Evolutionary conservation across 92 coral and sea anemone genomes (phyloP).

Genomic region (Parazoanthus atlanticus): DNA sequence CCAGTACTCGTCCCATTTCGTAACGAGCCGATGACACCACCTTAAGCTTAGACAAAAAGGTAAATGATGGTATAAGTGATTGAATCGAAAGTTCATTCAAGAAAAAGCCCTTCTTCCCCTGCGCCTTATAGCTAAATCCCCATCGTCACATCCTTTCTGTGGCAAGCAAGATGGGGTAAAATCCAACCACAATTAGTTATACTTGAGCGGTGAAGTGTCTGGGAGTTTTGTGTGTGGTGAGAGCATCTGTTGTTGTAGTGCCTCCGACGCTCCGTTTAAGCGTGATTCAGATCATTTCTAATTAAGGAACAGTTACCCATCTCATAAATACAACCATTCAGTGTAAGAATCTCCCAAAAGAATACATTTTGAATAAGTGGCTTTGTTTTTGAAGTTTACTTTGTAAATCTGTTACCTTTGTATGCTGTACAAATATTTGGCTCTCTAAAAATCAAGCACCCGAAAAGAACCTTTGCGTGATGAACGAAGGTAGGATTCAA

Average conservation of each 20-base stretch:
- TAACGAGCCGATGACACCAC: slow-evolving; percentile 33
- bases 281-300: slow-evolving; percentile 27
- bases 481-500: not conserved
- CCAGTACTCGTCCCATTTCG: not conserved
- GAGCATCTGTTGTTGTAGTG: not conserved
- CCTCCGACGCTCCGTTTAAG: slow-evolving; percentile 25
- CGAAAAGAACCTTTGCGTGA: not conserved
- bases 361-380: not conserved
- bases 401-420: not conserved
- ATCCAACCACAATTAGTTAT: slow-evolving; percentile 19
- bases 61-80: not conserved
- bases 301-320: not conserved
- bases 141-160: slow-evolving; percentile 32
- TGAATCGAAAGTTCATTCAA: not conserved
- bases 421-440: not conserved
- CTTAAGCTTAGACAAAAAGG: slow-evolving; percentile 20
- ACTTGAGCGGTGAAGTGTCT: slow-evolving; percentile 8
- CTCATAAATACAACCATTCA: not conserved
- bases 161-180: slow-evolving; percentile 18
- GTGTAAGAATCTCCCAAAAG: not conserved
- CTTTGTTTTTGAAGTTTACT: not conserved
- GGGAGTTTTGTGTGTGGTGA: slow-evolving; percentile 3
- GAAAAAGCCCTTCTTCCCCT: not conserved
- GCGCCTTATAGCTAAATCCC: not conserved
- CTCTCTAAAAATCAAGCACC: not conserved